Conservation (phyloP, 2,113 vertebrate genomes). For the Lipophrys pholis region DNA sequence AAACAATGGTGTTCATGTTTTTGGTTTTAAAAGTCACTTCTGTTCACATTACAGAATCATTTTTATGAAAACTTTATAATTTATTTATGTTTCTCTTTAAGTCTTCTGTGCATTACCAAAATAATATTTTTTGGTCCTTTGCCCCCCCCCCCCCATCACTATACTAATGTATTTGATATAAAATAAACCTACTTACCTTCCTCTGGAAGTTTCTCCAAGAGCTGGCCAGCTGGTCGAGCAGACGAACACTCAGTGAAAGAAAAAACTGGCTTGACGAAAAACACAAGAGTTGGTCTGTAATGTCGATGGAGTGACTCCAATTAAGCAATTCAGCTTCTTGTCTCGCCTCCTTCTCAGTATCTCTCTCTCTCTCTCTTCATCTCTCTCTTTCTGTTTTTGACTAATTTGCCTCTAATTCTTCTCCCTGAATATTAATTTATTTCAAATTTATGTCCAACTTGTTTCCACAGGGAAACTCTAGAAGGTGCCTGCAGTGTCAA, state of each 20-base stretch:
- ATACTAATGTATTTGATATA: too few relatives aligned
- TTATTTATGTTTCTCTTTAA: too few relatives aligned
- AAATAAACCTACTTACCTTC: slow-evolving; percentile 64
- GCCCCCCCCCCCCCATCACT: too few relatives aligned
- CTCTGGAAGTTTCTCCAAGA: slow-evolving; percentile 27
- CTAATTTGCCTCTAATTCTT: too few relatives aligned
- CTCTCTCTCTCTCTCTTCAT: too few relatives aligned
- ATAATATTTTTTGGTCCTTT: too few relatives aligned
- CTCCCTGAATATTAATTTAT: too few relatives aligned
- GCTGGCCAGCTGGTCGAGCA: slow-evolving; percentile 49
- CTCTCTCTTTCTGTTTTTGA: too few relatives aligned
- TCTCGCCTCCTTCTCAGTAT: slow-evolving; percentile 6
- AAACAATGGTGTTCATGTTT: neutral
- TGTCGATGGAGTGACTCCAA: slow-evolving; percentile 77
- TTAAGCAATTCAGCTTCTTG: slow-evolving; percentile 69
- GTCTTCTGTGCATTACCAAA: too few relatives aligned
- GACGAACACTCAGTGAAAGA: slow-evolving; percentile 41
- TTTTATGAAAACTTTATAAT: neutral
- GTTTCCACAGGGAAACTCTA: too few relatives aligned
- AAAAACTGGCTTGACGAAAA: slow-evolving; percentile 36
- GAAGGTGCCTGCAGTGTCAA: too few relatives aligned
- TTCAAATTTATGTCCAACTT: too few relatives aligned
- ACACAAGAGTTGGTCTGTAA: slow-evolving; percentile 65
- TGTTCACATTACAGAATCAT: neutral
- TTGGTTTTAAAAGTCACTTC: neutral